These are phyloP conservation scores for Myopa testacea DNA, from an alignment of 2,888 invertebrate genomes.

Conservation along the genomic window DNA sequence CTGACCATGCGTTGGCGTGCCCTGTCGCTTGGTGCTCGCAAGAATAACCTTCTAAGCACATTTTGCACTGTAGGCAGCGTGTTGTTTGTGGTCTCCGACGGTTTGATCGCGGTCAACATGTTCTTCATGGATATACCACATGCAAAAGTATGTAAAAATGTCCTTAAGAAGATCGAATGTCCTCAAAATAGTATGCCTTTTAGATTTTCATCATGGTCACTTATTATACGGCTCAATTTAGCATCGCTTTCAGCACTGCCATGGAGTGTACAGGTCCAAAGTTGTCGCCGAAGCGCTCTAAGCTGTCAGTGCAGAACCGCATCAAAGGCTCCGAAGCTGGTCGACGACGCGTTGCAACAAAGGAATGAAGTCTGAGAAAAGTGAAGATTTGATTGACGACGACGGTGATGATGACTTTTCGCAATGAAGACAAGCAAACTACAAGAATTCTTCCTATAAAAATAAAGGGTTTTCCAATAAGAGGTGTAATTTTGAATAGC, in stretches of 20 bases:
- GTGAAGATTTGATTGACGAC: background rate
- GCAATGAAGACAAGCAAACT: background rate
- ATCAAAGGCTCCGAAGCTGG: conserved; percentile 26
- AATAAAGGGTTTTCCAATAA: too few species aligned
- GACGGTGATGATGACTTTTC: background rate
- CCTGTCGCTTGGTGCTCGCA: conserved; percentile 70
- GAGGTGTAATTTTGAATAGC: too few species aligned
- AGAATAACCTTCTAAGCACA: conserved; percentile 77
- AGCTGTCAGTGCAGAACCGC: conserved; percentile 23
- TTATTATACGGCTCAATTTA: conserved; percentile 90
- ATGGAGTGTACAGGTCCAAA: conserved; percentile 45
- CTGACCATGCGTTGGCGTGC: conserved; percentile 88
- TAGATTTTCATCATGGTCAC: conserved; percentile 87
- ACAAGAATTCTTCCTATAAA: background rate
- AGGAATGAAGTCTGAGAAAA: conserved; percentile 35
- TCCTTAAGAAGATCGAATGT: too few species aligned
- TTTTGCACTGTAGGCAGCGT: conserved; percentile 79
- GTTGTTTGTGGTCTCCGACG: conserved; percentile 85
- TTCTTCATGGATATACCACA: conserved; percentile 78
- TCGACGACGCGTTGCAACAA: conserved; percentile 40
- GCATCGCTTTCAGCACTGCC: conserved; percentile 80
- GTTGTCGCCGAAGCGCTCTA: conserved; percentile 32
- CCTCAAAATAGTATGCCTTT: conserved; percentile 41
- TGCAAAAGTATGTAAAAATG: conserved; percentile 71
- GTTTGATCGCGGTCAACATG: conserved; percentile 80